Percentiles rank a stretch among this genome's conserved stretches.
Evolutionary conservation across 2,113 vertebrate genomes (phyloP).

Genomic region (Oreocharis arfaki): DNA sequence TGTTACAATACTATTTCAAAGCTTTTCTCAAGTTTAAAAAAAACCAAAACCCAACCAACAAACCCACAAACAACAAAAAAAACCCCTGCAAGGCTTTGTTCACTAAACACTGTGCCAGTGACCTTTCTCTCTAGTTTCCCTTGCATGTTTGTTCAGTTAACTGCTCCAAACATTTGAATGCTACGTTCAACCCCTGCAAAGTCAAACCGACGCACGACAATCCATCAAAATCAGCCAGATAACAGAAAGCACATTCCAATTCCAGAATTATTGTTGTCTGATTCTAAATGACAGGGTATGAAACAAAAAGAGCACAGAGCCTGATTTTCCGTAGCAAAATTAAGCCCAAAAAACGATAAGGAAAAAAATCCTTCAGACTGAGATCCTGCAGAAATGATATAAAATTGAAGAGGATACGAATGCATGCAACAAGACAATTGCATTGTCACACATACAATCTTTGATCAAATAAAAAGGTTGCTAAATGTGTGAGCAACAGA

Average conservation of each 20-base stretch:
- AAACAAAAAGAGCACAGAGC: conserved; percentile 58
- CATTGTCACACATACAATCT: background rate
- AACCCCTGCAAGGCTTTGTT: background rate
- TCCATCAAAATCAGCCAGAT: conserved; percentile 70
- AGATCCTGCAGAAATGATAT: conserved; percentile 3
- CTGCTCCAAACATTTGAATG: conserved; percentile 56
- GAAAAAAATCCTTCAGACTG: background rate
- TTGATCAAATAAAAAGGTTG: background rate
- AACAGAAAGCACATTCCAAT: conserved; percentile 48
- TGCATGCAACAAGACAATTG: background rate
- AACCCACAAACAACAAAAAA: background rate
- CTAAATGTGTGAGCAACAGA: background rate
- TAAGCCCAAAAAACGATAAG: conserved; percentile 20
- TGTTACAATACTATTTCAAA: conserved; percentile 16
- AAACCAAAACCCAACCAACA: background rate
- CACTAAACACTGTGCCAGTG: conserved; percentile 9
- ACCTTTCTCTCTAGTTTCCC: conserved; percentile 57
- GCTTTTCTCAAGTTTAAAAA: background rate
- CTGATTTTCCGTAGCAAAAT: conserved; percentile 47
- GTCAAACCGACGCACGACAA: conserved; percentile 63
- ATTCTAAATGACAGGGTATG: conserved; percentile 45
- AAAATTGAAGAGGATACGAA: conserved; percentile 19
- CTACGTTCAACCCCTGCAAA: conserved; percentile 61
- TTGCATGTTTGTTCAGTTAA: conserved; percentile 58
- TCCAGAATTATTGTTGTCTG: conserved; percentile 62